Evolutionary conservation across 2,888 invertebrate genomes (phyloP).

Genomic region (Pharmacophagus antenor): DNA sequence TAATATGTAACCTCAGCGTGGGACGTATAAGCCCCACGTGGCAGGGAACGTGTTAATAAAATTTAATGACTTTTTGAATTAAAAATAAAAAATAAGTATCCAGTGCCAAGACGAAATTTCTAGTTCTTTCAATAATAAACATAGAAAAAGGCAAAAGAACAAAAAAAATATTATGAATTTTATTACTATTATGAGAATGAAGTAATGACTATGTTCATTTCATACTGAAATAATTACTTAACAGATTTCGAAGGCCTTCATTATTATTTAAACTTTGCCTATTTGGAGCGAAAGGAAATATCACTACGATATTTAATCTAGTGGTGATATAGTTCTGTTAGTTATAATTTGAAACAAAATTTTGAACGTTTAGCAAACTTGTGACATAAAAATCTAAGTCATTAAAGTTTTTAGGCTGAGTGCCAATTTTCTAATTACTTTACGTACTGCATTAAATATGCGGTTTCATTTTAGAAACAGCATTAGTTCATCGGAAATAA

Average conservation of each 20-base stretch:
- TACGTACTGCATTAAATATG: conserved; percentile 8
- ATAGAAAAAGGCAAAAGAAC: too few species aligned
- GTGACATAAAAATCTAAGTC: background rate
- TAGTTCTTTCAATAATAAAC: too few species aligned
- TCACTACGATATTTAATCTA: background rate
- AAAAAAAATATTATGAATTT: too few species aligned
- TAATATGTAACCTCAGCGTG: too few species aligned
- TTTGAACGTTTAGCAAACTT: background rate
- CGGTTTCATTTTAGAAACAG: conserved; percentile 2
- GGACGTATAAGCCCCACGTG: too few species aligned
- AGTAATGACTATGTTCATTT: too few species aligned
- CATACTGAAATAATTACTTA: too few species aligned
- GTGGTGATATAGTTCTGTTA: background rate
- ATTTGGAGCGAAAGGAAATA: conserved; percentile 3
- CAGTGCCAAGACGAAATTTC: too few species aligned
- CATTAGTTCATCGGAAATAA: background rate
- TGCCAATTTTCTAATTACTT: conserved; percentile 5
- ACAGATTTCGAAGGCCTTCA: conserved; percentile 1
- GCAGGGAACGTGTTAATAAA: too few species aligned
- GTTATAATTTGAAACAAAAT: background rate
- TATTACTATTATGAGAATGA: too few species aligned
- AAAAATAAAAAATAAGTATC: too few species aligned
- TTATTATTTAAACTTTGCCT: background rate
- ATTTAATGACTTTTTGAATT: too few species aligned
- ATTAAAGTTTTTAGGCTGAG: conserved; percentile 13